A percentile compares a stretch with the other conserved stretches of the same genome.
phyloP scores from a whole-genome alignment of 2,888 invertebrate genomes.

The Netelia melanura region DNA sequence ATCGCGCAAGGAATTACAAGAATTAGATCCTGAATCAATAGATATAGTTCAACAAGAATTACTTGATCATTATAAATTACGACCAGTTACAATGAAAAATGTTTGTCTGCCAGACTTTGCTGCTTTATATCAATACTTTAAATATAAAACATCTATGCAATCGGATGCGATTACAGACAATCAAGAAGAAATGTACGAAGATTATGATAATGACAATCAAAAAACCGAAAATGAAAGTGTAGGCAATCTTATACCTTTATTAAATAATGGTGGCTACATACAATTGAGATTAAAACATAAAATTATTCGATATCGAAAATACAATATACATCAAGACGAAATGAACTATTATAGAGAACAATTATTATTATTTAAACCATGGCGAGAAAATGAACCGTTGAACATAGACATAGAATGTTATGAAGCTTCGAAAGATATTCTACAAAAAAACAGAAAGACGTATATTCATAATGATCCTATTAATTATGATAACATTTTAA shows the following conservation, averaged over 20 bases:
- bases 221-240: slow-evolving; percentile 12
- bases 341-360: slow-evolving; percentile 57
- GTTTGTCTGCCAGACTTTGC: slow-evolving; percentile 56
- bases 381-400: slow-evolving; percentile 50
- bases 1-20: slow-evolving; percentile 22
- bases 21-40: slow-evolving; percentile 41
- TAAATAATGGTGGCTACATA: slow-evolving; percentile 49
- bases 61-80: slow-evolving; percentile 51
- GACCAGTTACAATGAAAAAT: slow-evolving; percentile 41
- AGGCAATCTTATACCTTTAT: slow-evolving; percentile 28
- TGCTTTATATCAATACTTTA: slow-evolving; percentile 6
- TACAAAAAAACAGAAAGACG: no score
- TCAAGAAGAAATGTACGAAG: slow-evolving; percentile 7
- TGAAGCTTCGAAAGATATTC: no score
- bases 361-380: slow-evolving; percentile 50
- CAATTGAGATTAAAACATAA: slow-evolving; percentile 19
- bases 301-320: slow-evolving; percentile 47
- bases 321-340: slow-evolving; percentile 52
- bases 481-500: slow-evolving; percentile 37
- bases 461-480: no score
- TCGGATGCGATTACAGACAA: not conserved
- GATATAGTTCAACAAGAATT: slow-evolving; percentile 52
- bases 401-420: not conserved
- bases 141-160: slow-evolving; percentile 14
- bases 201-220: slow-evolving; percentile 29